Conservation (phyloP, 2,888 invertebrate genomes). For the Leptinotarsa tumamoca region DNA sequence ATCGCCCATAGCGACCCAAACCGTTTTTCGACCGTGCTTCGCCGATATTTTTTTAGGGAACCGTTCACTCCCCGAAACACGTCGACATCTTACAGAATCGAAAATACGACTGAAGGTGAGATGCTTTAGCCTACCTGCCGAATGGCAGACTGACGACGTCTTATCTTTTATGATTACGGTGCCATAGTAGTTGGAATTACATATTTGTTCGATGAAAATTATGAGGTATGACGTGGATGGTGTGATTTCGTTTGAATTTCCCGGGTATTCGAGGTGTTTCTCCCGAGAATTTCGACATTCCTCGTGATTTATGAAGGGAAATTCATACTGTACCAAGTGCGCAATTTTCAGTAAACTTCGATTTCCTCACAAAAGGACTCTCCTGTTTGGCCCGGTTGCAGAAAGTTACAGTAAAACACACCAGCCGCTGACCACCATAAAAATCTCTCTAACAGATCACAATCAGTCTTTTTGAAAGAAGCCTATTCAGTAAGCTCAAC, state of each 20-base stretch:
- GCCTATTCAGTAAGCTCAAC: too few species aligned
- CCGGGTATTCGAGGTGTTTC: neutral
- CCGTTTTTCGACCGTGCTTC: neutral
- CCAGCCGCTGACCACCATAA: too few species aligned
- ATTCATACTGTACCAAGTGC: too few species aligned
- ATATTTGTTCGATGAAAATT: constrained; percentile 18
- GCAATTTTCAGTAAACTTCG: too few species aligned
- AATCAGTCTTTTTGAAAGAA: too few species aligned
- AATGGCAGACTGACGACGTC: constrained; percentile 37
- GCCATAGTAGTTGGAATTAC: constrained; percentile 20
- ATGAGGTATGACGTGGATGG: neutral
- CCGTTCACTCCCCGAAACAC: constrained; percentile 12
- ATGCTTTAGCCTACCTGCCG: constrained; percentile 35
- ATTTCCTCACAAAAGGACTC: too few species aligned
- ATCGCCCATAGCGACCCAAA: neutral
- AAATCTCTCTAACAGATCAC: too few species aligned
- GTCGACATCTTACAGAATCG: constrained; percentile 28
- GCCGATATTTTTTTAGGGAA: neutral
- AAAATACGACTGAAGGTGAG: constrained; percentile 32
- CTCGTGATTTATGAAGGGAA: too few species aligned
- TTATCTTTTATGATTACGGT: constrained; percentile 38
- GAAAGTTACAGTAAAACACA: too few species aligned
- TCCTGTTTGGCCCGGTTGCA: too few species aligned
- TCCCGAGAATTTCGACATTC: neutral
- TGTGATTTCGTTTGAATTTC: neutral